These are phyloP conservation scores for Achatina immaculata DNA, from an alignment of 1,140 invertebrate species.

Conservation along the genomic window DNA sequence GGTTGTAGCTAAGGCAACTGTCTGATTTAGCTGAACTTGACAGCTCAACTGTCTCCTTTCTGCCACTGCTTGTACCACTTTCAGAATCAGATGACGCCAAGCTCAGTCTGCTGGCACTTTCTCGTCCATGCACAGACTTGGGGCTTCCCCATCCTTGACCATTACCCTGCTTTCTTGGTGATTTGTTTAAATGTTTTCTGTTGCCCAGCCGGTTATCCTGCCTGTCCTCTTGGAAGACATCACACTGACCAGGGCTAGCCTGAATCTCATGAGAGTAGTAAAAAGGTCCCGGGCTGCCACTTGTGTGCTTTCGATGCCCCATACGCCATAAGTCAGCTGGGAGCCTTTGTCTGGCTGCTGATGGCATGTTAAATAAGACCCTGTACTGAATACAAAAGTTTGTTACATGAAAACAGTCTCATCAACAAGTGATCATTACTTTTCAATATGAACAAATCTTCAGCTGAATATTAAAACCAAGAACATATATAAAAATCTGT, in stretches of 20 bases:
- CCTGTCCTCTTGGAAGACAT: conserved; percentile 21
- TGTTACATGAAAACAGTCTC: conserved; percentile 6
- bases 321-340: conserved; percentile 28
- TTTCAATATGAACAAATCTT: no score
- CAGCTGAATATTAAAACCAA: no score
- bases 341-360: conserved; percentile 31
- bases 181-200: conserved; percentile 12
- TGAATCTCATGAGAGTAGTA: conserved; percentile 19
- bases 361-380: conserved; percentile 13
- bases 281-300: neutral
- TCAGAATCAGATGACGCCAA: neutral
- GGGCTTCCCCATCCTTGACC: conserved; percentile 1
- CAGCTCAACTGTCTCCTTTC: neutral
- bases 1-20: neutral
- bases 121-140: neutral
- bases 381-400: neutral
- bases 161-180: conserved; percentile 12
- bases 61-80: neutral
- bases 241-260: conserved; percentile 18
- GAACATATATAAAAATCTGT: no score
- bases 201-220: neutral
- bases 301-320: conserved; percentile 1
- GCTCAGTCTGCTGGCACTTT: neutral
- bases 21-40: conserved; percentile 28
- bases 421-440: no score